These are phyloP conservation scores for Acridotheres tristis DNA, from an alignment of 2,797 vertebrate genomes.

Conservation along the genomic window DNA sequence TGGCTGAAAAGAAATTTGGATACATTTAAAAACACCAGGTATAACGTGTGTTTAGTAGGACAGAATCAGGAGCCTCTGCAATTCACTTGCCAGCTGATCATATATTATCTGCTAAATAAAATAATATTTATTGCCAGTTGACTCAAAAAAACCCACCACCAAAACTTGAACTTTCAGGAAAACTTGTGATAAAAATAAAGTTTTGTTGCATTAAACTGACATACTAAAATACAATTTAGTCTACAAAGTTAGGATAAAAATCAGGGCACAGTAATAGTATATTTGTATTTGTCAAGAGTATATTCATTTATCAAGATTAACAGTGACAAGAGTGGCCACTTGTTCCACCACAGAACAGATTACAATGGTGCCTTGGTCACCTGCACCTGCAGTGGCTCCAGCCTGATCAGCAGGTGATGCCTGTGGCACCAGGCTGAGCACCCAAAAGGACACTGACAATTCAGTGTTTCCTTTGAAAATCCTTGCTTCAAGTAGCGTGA, in stretches of 20 bases:
- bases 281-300: neutral
- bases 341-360: neutral
- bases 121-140: constrained; percentile 60
- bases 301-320: neutral
- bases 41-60: constrained; percentile 53
- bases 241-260: neutral
- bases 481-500: neutral
- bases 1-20: constrained; percentile 52
- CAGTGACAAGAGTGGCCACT: neutral
- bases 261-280: neutral
- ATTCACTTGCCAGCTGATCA: constrained; percentile 68
- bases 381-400: neutral
- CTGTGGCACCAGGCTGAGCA: accelerated
- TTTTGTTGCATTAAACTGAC: neutral
- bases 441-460: neutral
- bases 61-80: constrained; percentile 67
- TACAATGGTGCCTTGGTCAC: neutral
- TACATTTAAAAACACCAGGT: constrained; percentile 68
- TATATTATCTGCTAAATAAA: constrained; percentile 74
- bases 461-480: neutral
- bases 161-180: neutral
- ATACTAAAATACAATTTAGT: neutral
- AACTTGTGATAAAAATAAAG: neutral
- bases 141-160: neutral
- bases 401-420: neutral